These are phyloP conservation scores for Cyrtonyx montezumae DNA, from an alignment of 2,113 vertebrate species.

Conservation along the genomic window DNA sequence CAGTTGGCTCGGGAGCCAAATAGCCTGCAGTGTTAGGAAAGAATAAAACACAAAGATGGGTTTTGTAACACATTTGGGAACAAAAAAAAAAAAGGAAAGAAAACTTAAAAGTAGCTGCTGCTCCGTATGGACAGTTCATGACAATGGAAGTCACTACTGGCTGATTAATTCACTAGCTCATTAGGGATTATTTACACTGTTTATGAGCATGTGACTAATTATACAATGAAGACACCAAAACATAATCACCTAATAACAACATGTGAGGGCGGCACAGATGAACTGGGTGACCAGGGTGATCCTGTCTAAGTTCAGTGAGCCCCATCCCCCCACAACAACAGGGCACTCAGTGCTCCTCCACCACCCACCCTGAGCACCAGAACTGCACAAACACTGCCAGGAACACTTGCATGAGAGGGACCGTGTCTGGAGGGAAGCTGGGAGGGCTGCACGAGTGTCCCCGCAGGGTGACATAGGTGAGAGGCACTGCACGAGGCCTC, in stretches of 20 bases:
- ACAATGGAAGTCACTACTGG: constrained; percentile 15
- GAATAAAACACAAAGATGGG: background rate
- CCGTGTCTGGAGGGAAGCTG: background rate
- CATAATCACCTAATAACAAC: constrained; percentile 57
- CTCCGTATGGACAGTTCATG: background rate
- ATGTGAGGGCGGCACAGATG: background rate
- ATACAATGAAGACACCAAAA: constrained; percentile 52
- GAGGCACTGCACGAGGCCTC: background rate
- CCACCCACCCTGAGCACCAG: background rate
- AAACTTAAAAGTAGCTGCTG: background rate
- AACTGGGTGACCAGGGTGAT: constrained; percentile 8
- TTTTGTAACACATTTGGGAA: background rate
- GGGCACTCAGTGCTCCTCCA: background rate
- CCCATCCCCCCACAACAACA: background rate
- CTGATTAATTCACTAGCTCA: constrained; percentile 44
- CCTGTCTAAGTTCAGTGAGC: constrained; percentile 31
- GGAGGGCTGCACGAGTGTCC: background rate
- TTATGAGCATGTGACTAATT: constrained; percentile 62
- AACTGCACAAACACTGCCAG: background rate
- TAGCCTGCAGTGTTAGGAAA: background rate
- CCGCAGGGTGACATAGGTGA: background rate
- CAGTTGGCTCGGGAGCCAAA: background rate
- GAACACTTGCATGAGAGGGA: background rate
- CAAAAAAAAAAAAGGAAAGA: background rate
- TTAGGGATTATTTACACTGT: constrained; percentile 55